Conservation (phyloP, 2,113 vertebrate species). For the Camelus dromedarius region DNA sequence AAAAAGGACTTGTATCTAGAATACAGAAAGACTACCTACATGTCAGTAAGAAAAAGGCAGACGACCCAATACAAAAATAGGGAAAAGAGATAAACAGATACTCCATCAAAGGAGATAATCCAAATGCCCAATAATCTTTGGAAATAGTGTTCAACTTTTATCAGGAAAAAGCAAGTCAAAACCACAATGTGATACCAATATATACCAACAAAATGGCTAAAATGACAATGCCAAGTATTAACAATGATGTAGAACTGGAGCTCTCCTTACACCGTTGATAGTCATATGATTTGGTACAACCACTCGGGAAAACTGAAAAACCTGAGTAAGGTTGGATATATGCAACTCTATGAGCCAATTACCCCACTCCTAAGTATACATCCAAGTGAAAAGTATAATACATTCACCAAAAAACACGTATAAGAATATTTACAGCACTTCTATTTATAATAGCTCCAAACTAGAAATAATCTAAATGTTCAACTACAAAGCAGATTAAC, state of each 20-base stretch:
- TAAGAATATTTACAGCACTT: neutral
- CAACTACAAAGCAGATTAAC: neutral
- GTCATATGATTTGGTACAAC: neutral
- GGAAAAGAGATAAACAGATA: neutral
- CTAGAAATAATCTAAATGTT: neutral
- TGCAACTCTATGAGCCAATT: neutral
- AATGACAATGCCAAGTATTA: neutral
- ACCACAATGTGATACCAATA: neutral
- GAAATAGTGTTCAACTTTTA: neutral
- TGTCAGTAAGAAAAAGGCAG: neutral
- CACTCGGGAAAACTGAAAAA: neutral
- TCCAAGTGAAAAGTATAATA: neutral
- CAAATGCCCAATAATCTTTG: neutral
- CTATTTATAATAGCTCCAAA: neutral
- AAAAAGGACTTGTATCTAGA: neutral
- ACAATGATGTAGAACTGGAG: neutral
- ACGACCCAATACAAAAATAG: neutral
- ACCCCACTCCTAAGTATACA: neutral
- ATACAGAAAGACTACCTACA: neutral
- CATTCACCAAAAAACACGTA: neutral
- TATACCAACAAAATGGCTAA: neutral
- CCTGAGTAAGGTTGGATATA: neutral
- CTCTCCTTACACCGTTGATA: neutral
- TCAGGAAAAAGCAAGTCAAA: neutral
- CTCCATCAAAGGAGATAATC: neutral